A percentile compares a stretch with the other conserved stretches of the same genome.
Conservation (phyloP, 2,888 invertebrate genomes). For the Antheraea assamensis region DNA sequence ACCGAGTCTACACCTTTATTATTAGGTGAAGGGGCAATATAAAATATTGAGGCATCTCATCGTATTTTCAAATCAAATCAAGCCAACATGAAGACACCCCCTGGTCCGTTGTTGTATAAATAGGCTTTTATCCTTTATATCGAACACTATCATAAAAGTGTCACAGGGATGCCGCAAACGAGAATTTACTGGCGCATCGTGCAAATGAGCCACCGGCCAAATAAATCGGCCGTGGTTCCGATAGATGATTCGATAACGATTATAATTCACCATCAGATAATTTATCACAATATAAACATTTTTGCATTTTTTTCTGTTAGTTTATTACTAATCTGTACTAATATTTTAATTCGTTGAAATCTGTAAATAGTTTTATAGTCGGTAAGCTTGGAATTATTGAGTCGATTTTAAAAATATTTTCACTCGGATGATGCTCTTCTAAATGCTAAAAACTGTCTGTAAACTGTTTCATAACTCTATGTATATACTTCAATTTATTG, state of each 20-base stretch:
- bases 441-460: too few relatives aligned
- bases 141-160: constrained; percentile 75
- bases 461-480: too few relatives aligned
- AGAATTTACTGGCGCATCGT: constrained; percentile 71
- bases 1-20: neutral
- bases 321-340: too few relatives aligned
- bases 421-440: too few relatives aligned
- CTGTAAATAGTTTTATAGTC: too few relatives aligned
- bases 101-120: constrained; percentile 46
- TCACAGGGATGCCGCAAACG: constrained; percentile 72
- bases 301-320: neutral
- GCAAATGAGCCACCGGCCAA: constrained; percentile 72
- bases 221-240: constrained; percentile 61
- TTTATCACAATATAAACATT: neutral
- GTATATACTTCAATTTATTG: too few relatives aligned
- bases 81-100: constrained; percentile 31
- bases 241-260: constrained; percentile 67
- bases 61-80: constrained; percentile 17
- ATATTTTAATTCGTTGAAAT: too few relatives aligned
- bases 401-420: too few relatives aligned
- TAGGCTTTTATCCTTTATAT: constrained; percentile 62
- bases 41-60: neutral
- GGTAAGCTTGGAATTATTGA: too few relatives aligned
- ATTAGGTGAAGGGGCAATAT: neutral
- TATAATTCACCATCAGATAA: constrained; percentile 42